A percentile compares a stretch with the other conserved stretches of the same genome.
Conservation (phyloP, 2,113 vertebrate species). For the Romanogobio albipinnatus region DNA sequence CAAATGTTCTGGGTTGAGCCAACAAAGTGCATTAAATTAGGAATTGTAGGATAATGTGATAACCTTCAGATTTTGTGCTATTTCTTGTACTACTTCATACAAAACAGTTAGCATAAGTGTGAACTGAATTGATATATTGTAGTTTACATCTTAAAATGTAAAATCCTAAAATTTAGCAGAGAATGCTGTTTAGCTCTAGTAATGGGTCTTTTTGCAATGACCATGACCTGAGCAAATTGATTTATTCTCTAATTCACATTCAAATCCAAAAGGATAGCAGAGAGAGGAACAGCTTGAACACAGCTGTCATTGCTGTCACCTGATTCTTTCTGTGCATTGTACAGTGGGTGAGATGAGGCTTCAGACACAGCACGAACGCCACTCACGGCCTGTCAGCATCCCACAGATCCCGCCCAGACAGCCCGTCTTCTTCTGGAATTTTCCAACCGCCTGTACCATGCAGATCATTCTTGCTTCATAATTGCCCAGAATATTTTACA, state of each 20-base stretch:
- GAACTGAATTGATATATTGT: conserved; percentile 15
- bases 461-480: neutral
- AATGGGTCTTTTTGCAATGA: conserved; percentile 38
- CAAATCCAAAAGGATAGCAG: conserved; percentile 8
- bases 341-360: neutral
- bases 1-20: neutral
- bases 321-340: neutral
- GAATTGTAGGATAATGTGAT: neutral
- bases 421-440: neutral
- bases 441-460: neutral
- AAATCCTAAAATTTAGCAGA: no score
- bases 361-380: neutral
- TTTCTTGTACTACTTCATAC: neutral
- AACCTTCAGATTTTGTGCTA: neutral
- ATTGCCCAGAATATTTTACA: neutral
- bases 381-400: neutral
- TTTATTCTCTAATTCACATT: conserved; percentile 41
- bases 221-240: conserved; percentile 35
- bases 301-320: conserved; percentile 11
- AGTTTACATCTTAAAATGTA: conserved; percentile 49
- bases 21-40: neutral
- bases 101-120: neutral
- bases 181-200: conserved; percentile 33
- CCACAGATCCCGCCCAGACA: neutral
- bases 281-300: neutral